Percentiles rank a stretch among this genome's conserved stretches.
These are phyloP conservation scores for Centropus bengalensis DNA, from an alignment of 2,113 vertebrate genomes.

Conservation along the genomic window DNA sequence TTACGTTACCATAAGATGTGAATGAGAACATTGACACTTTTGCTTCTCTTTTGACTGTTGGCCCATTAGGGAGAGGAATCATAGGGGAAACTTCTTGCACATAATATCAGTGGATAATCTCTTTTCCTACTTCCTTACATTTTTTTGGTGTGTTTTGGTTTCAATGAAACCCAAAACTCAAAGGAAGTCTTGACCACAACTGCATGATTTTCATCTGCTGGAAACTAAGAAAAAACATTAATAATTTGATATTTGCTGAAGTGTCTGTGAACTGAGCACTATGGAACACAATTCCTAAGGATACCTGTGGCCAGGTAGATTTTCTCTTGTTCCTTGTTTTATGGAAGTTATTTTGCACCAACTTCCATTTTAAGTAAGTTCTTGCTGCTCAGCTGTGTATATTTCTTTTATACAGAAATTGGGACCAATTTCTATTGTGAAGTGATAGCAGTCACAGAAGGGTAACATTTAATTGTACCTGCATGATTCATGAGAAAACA, in stretches of 20 bases:
- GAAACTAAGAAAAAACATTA: not conserved
- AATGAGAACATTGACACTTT: not conserved
- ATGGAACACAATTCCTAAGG: not conserved
- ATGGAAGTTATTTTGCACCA: not conserved
- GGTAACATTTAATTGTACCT: not conserved
- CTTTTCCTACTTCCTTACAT: not conserved
- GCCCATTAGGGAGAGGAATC: not conserved
- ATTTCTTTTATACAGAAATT: not conserved
- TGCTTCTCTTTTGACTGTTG: not conserved
- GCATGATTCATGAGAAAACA: not conserved
- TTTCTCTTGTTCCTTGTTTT: not conserved
- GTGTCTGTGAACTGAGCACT: not conserved
- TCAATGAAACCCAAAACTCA: not conserved
- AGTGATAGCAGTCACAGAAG: not conserved
- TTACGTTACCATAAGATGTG: not conserved
- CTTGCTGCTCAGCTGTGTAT: not conserved
- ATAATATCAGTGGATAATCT: accelerated
- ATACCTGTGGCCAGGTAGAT: not conserved
- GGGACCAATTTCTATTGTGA: not conserved
- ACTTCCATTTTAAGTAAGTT: not conserved
- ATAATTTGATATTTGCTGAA: not conserved
- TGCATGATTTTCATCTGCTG: not conserved
- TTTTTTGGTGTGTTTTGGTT: not conserved
- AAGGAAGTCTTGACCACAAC: not conserved
- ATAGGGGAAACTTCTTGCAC: not conserved